Evolutionary conservation across 2,113 vertebrate species (phyloP).

Genomic region (Cinclus cinclus): DNA sequence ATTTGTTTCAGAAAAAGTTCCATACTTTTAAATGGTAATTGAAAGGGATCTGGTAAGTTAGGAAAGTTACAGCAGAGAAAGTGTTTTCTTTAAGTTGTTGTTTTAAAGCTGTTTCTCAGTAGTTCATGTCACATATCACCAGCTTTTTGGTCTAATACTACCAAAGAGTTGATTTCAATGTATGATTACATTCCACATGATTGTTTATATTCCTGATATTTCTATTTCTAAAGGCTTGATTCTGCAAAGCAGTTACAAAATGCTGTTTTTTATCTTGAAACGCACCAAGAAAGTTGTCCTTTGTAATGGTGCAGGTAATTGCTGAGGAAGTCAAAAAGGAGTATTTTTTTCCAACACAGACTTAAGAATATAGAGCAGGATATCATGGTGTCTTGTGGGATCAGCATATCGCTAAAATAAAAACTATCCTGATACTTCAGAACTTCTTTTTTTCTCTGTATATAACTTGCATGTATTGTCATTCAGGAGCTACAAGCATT

Average conservation of each 20-base stretch:
- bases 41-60: not conserved
- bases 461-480: not conserved
- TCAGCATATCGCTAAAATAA: not conserved
- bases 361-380: not conserved
- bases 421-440: not conserved
- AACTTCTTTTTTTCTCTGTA: not conserved
- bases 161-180: not conserved
- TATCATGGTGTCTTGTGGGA: not conserved
- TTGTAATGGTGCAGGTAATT: not conserved
- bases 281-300: not conserved
- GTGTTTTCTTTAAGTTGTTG: not conserved
- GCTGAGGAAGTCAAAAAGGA: not conserved
- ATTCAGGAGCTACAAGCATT: slow-evolving; percentile 92
- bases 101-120: not conserved
- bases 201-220: not conserved
- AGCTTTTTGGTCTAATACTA: not conserved
- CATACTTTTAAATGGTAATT: not conserved
- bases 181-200: not conserved
- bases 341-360: not conserved
- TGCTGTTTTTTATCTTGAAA: not conserved
- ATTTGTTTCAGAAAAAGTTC: not conserved
- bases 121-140: not conserved
- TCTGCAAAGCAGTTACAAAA: not conserved
- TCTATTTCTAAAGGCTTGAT: not conserved
- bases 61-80: not conserved